Evolutionary conservation across 2,888 invertebrate species (phyloP).

Genomic region (Dryobota labecula): DNA sequence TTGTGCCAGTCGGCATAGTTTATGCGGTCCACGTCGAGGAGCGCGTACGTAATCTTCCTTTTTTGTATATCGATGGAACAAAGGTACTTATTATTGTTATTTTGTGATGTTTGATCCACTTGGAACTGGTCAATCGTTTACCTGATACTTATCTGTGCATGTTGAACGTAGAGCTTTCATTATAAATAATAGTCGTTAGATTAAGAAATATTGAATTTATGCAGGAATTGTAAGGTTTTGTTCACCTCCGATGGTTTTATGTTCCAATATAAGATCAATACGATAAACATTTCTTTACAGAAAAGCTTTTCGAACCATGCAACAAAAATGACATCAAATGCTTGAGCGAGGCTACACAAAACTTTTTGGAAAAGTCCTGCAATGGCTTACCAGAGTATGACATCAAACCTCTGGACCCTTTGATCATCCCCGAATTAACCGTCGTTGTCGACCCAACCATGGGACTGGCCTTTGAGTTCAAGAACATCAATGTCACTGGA

Average conservation of each 20-base stretch:
- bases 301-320: conserved; percentile 73
- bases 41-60: no score
- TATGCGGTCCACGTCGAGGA: no score
- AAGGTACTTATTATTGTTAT: no score
- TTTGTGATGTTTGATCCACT: neutral
- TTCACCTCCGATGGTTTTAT: neutral
- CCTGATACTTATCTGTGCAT: neutral
- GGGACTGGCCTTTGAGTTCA: conserved; percentile 72
- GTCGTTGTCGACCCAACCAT: conserved; percentile 66
- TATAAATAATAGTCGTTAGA: neutral
- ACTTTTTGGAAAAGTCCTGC: conserved; percentile 78
- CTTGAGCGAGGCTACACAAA: conserved; percentile 77
- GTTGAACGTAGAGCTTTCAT: neutral
- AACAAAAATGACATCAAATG: conserved; percentile 78
- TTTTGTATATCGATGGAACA: no score
- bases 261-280: neutral
- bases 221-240: neutral
- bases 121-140: neutral
- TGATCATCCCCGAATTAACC: conserved; percentile 72
- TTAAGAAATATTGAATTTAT: neutral
- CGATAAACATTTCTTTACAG: conserved; percentile 51
- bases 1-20: no score
- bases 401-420: conserved; percentile 79
- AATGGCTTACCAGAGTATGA: conserved; percentile 75
- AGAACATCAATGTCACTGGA: conserved; percentile 79